Percentiles rank a stretch among this genome's conserved stretches.
Conservation (phyloP, 92 coral and sea anemone species). For the Epizoanthus ramosus region DNA sequence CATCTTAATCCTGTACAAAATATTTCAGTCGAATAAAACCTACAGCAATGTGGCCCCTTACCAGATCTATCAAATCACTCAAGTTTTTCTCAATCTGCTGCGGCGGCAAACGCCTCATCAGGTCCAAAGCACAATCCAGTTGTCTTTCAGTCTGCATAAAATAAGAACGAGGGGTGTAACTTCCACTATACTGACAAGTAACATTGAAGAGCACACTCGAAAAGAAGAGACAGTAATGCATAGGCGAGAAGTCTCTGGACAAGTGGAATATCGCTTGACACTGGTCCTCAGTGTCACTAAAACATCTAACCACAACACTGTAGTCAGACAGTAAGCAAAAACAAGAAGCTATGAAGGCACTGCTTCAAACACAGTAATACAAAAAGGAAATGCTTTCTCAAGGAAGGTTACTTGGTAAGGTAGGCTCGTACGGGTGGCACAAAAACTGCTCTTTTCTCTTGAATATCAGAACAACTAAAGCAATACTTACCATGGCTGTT, state of each 20-base stretch:
- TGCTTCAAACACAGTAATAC: not conserved
- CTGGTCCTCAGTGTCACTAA: not conserved
- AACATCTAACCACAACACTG: not conserved
- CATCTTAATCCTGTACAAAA: not conserved
- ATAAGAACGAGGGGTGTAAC: conserved; percentile 33
- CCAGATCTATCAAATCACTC: conserved; percentile 97
- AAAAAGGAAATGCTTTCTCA: not conserved
- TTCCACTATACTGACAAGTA: not conserved
- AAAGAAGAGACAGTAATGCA: conserved; percentile 43
- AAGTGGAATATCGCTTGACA: not conserved
- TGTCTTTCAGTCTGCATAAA: conserved; percentile 88
- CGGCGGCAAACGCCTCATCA: conserved; percentile 99
- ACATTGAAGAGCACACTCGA: conserved; percentile 18
- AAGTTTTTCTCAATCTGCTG: conserved; percentile 98
- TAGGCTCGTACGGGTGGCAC: conserved; percentile 20
- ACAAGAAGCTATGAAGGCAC: conserved; percentile 1
- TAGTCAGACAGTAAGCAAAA: not conserved
- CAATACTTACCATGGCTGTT: conserved; percentile 76
- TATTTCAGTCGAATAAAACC: not conserved
- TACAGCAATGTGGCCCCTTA: conserved; percentile 43
- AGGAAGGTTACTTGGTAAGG: not conserved
- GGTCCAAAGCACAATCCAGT: conserved; percentile 98
- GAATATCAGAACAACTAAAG: conserved; percentile 31
- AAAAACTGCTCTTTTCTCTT: conserved; percentile 67
- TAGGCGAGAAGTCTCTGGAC: not conserved